These are phyloP conservation scores for Papilio polyxenes DNA, from an alignment of 1,140 invertebrate genomes.

Conservation along the genomic window DNA sequence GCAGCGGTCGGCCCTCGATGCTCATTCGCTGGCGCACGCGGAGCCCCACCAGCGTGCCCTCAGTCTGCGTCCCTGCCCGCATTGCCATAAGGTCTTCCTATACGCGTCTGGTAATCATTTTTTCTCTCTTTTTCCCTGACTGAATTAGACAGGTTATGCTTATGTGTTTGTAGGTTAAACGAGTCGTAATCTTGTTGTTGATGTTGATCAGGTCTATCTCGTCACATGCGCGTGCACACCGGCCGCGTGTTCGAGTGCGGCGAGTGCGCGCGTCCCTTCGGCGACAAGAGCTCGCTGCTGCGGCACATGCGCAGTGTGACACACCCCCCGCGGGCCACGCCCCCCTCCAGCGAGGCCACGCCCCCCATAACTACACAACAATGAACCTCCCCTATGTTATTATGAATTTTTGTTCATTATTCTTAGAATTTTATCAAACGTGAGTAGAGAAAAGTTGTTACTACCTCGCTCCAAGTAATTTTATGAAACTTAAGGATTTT, in stretches of 20 bases:
- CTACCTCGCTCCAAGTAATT: no score
- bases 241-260: conserved; percentile 85
- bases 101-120: conserved; percentile 72
- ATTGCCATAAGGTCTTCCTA: conserved; percentile 86
- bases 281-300: conserved; percentile 85
- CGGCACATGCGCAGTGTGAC: conserved; percentile 76
- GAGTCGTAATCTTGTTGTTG: no score
- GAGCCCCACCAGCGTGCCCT: conserved; percentile 80
- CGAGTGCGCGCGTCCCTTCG: conserved; percentile 85
- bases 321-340: conserved; percentile 6
- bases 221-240: conserved; percentile 86
- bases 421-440: no score
- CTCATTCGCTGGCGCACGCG: conserved; percentile 84
- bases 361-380: background rate
- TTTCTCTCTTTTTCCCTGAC: no score
- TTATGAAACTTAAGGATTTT: no score
- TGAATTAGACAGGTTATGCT: no score
- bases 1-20: conserved; percentile 84
- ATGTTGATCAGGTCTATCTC: conserved; percentile 82
- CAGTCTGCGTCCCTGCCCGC: conserved; percentile 84
- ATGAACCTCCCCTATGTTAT: background rate
- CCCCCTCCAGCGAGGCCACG: background rate
- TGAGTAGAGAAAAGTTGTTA: no score
- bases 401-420: background rate
- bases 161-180: no score